Evolutionary conservation across 1,140 invertebrate species (phyloP).

Genomic region (Heliothis subflexa): DNA sequence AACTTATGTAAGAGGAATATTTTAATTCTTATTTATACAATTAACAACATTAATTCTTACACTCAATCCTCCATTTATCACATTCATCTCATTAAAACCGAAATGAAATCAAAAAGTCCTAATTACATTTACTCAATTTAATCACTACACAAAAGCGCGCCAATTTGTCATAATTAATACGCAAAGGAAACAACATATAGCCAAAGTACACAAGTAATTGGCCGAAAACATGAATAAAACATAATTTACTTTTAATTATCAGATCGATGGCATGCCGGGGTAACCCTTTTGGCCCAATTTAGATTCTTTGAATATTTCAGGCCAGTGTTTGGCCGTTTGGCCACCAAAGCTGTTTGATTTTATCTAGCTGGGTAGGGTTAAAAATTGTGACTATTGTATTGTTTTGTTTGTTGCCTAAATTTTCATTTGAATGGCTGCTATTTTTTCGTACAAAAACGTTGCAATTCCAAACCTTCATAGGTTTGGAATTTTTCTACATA

Average conservation of each 20-base stretch:
- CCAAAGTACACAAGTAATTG: conserved; percentile 51
- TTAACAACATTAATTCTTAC: neutral
- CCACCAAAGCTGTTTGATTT: conserved; percentile 39
- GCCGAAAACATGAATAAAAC: conserved; percentile 55
- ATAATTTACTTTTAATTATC: conserved; percentile 58
- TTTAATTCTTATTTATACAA: too few relatives aligned
- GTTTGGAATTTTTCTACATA: too few relatives aligned
- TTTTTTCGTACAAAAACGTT: neutral
- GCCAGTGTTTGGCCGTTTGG: conserved; percentile 12
- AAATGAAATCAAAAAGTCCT: conserved; percentile 2
- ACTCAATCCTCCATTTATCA: neutral
- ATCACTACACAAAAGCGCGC: conserved; percentile 6
- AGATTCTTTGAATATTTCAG: conserved; percentile 55
- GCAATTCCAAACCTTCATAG: too few relatives aligned
- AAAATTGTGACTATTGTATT: conserved; percentile 12
- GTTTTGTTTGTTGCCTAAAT: neutral
- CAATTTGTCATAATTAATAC: conserved; percentile 46
- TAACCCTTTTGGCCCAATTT: conserved; percentile 61
- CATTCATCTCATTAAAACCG: neutral
- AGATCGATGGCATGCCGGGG: conserved; percentile 52
- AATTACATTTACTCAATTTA: conserved; percentile 24
- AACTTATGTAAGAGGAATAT: too few relatives aligned
- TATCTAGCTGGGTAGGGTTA: conserved; percentile 40
- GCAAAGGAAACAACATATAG: conserved; percentile 30
- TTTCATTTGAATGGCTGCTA: neutral